A percentile compares a stretch with the other conserved stretches of the same genome.
phyloP scores from a whole-genome alignment of 92 coral and sea anemone species.

The Zoanthus solanderi region DNA sequence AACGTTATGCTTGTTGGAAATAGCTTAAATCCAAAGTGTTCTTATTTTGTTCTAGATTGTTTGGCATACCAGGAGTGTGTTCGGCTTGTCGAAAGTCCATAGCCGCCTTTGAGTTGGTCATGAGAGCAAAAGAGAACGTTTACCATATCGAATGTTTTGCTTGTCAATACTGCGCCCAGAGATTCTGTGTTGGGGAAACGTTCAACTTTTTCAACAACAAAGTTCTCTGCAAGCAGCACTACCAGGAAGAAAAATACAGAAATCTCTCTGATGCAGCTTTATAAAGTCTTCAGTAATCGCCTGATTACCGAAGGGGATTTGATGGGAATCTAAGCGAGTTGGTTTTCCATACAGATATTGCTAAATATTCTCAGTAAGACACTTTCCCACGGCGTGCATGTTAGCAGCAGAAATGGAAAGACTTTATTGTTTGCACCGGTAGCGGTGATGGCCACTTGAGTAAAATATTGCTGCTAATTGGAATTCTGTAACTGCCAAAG shows the following conservation, averaged over 20 bases:
- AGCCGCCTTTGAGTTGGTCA: constrained; percentile 90
- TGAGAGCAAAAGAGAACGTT: constrained; percentile 86
- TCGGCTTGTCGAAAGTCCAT: constrained; percentile 83
- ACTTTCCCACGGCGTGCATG: neutral
- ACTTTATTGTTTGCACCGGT: neutral
- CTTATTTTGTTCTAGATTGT: constrained; percentile 63
- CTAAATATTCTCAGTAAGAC: neutral
- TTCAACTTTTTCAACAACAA: constrained; percentile 88
- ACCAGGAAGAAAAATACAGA: constrained; percentile 71
- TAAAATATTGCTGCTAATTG: neutral
- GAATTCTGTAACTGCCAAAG: neutral
- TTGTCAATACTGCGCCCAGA: constrained; percentile 84
- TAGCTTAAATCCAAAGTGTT: neutral
- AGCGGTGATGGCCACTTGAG: neutral
- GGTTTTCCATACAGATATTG: neutral
- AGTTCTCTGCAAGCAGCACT: constrained; percentile 83
- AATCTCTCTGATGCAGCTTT: constrained; percentile 13
- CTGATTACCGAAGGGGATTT: neutral
- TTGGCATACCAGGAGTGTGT: constrained; percentile 87
- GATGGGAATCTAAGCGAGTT: neutral
- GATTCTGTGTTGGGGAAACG: constrained; percentile 87
- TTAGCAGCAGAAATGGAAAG: neutral
- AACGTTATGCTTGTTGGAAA: neutral
- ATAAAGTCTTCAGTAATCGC: constrained; percentile 5
- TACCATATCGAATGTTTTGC: constrained; percentile 93